These are phyloP conservation scores for Drosophila trapezifrons DNA, from an alignment of 1,140 invertebrate species.

Conservation along the genomic window DNA sequence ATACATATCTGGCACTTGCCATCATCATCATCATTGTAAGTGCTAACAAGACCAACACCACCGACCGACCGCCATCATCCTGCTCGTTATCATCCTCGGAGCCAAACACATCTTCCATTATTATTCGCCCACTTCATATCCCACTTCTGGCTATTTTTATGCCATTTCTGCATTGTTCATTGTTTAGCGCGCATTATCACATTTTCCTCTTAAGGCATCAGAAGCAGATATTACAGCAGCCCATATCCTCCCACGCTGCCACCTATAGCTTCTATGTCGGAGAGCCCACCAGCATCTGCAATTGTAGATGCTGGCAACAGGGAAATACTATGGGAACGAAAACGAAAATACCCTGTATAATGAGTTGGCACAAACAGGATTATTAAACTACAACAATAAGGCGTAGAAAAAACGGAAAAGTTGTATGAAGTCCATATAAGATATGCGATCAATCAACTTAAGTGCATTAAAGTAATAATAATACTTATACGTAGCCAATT, in stretches of 20 bases:
- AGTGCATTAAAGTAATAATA: background rate
- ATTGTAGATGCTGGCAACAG: constrained; percentile 18
- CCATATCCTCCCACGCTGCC: constrained; percentile 12
- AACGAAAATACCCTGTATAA: background rate
- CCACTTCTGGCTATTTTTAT: constrained; percentile 70
- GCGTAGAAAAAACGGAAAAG: fast-evolving
- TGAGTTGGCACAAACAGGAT: too few species aligned
- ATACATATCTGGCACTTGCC: constrained; percentile 39
- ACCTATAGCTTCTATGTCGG: constrained; percentile 7
- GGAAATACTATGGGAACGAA: too few species aligned
- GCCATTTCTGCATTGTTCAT: constrained; percentile 65
- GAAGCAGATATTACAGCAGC: constrained; percentile 64
- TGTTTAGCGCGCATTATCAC: constrained; percentile 77
- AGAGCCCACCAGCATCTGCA: constrained; percentile 15
- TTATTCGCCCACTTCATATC: constrained; percentile 46
- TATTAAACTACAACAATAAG: too few species aligned
- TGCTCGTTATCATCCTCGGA: constrained; percentile 32
- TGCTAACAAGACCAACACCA: constrained; percentile 49
- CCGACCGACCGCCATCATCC: constrained; percentile 29
- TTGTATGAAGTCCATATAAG: too few species aligned
- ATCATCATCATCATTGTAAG: constrained; percentile 51
- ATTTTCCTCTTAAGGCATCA: constrained; percentile 79
- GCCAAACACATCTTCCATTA: constrained; percentile 60
- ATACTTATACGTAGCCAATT: too few species aligned
- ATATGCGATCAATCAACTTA: background rate